Evolutionary conservation across 2,113 vertebrate species (phyloP).

Genomic region (Chinchilla lanigera): DNA sequence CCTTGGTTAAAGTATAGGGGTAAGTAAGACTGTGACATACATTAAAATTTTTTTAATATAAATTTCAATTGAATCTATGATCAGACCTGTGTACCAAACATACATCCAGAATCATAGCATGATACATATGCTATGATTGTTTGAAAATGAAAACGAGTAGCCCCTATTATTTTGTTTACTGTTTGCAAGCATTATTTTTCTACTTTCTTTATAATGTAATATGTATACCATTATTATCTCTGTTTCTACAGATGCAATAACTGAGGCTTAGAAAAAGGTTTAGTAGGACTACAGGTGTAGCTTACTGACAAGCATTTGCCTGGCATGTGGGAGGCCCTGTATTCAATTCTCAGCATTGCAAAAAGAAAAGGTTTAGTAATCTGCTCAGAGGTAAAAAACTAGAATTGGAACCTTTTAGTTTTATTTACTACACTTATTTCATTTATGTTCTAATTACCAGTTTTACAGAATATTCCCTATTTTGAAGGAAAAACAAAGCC

Average conservation of each 20-base stretch:
- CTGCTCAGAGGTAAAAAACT: conserved; percentile 36
- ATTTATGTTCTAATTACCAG: conserved; percentile 50
- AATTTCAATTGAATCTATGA: conserved; percentile 59
- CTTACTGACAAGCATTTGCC: background rate
- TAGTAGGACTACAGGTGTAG: background rate
- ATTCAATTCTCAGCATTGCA: background rate
- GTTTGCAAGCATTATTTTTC: conserved; percentile 22
- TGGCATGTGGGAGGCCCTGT: background rate
- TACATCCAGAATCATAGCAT: conserved; percentile 17
- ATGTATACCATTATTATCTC: background rate
- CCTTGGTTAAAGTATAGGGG: conserved; percentile 77
- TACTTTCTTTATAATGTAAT: conserved; percentile 14
- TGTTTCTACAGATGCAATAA: conserved; percentile 43
- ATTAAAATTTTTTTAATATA: conserved; percentile 68
- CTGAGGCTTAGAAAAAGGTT: conserved; percentile 49
- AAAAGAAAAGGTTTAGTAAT: conserved; percentile 31
- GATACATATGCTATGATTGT: background rate
- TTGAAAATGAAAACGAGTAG: conserved; percentile 11
- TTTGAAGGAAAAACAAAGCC: background rate
- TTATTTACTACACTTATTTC: conserved; percentile 6
- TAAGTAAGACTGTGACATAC: conserved; percentile 68
- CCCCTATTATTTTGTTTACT: background rate
- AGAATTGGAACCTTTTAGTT: conserved; percentile 1
- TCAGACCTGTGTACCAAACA: background rate
- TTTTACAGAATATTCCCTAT: conserved; percentile 39